phyloP scores from a whole-genome alignment of 2,113 vertebrate genomes.

The Ornithorhynchus anatinus region DNA sequence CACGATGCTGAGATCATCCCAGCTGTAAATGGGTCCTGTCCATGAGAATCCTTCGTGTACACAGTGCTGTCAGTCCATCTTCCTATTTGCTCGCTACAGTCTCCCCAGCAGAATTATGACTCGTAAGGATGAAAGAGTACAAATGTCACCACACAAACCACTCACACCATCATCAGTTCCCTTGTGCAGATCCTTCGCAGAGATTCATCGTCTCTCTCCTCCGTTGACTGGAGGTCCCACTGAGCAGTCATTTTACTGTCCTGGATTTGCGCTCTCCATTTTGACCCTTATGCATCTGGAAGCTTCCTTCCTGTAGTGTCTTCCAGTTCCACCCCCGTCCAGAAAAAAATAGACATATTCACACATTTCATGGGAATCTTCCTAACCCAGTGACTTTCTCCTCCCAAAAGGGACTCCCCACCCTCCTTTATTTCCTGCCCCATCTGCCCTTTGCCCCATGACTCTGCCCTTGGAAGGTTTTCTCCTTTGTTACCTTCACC shows the following conservation, averaged over 20 bases:
- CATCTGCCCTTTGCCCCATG: conserved; percentile 38
- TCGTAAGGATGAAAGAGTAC: no score
- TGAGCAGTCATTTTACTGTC: conserved; percentile 2
- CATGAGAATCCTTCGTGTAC: no score
- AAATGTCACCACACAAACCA: no score
- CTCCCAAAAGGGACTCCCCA: no score
- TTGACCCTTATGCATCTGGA: conserved; percentile 37
- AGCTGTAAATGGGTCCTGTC: no score
- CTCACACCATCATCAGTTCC: neutral
- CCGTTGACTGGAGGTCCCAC: neutral
- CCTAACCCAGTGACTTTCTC: no score
- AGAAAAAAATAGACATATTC: neutral
- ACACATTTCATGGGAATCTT: no score
- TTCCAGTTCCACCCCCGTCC: conserved; percentile 12
- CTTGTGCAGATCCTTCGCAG: conserved; percentile 10
- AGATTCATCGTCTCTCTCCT: conserved; percentile 26
- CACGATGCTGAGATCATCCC: no score
- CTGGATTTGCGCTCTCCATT: conserved; percentile 42
- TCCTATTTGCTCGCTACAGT: no score
- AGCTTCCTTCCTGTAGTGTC: conserved; percentile 50
- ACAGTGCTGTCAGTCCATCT: no score
- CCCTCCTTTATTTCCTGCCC: neutral
- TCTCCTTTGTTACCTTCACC: conserved; percentile 66
- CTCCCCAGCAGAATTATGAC: no score
- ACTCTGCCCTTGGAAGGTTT: conserved; percentile 61